Evolutionary conservation across 1,140 invertebrate species (phyloP).

Genomic region (Heliothis virescens): DNA sequence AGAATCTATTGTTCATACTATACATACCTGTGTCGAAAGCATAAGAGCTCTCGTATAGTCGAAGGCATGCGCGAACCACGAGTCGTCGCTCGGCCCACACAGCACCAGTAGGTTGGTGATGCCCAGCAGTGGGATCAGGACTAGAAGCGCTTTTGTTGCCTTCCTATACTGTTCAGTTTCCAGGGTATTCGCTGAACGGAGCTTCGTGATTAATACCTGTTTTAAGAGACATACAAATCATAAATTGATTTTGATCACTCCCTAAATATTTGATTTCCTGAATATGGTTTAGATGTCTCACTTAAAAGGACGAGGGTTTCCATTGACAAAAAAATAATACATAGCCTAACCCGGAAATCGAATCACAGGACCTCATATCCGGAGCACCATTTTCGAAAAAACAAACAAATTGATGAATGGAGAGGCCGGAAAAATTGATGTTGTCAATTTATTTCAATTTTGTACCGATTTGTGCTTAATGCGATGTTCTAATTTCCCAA

Average conservation of each 20-base stretch:
- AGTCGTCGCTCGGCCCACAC: slow-evolving; percentile 90
- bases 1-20: not conserved
- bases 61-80: slow-evolving; percentile 89
- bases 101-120: slow-evolving; percentile 94
- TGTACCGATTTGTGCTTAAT: not conserved
- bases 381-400: not conserved
- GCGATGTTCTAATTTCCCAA: slow-evolving; percentile 29
- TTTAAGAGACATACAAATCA: slow-evolving; percentile 6
- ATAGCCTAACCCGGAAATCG: too few relatives aligned
- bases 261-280: too few relatives aligned
- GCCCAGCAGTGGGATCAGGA: slow-evolving; percentile 95
- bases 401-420: not conserved
- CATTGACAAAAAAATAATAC: not conserved
- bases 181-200: slow-evolving; percentile 93
- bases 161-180: slow-evolving; percentile 96
- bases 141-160: slow-evolving; percentile 94
- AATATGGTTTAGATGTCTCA: too few relatives aligned
- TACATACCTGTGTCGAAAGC: slow-evolving; percentile 93
- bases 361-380: too few relatives aligned
- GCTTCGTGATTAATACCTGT: slow-evolving; percentile 96
- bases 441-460: slow-evolving; percentile 25
- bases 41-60: slow-evolving; percentile 90
- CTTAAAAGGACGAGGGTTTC: not conserved
- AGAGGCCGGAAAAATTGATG: not conserved
- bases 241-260: not conserved